Evolutionary conservation across 2,888 invertebrate genomes (phyloP).

Genomic region (Trimorus sp.): DNA sequence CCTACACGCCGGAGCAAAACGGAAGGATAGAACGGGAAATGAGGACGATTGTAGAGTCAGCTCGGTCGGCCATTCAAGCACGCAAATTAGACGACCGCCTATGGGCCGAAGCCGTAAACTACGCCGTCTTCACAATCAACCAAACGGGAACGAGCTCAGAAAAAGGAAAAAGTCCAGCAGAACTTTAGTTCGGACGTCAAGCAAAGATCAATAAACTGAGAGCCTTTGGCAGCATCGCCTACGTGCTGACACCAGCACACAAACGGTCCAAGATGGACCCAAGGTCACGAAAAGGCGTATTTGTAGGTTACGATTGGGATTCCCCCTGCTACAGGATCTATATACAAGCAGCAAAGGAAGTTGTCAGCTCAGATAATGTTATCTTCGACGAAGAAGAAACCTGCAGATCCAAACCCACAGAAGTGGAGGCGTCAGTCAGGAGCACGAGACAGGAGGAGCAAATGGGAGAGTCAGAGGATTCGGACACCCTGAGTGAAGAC

Average conservation of each 20-base stretch:
- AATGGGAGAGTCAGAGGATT: too few species aligned
- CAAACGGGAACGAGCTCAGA: conserved; percentile 30
- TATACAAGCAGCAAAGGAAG: too few species aligned
- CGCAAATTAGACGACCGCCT: background rate
- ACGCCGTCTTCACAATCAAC: conserved; percentile 19
- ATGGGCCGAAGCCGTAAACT: conserved; percentile 25
- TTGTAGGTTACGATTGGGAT: conserved; percentile 67
- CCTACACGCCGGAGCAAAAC: conserved; percentile 33
- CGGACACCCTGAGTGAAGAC: too few species aligned
- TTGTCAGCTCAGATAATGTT: too few species aligned
- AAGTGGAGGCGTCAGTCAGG: too few species aligned
- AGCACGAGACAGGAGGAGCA: too few species aligned
- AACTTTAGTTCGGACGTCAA: conserved; percentile 28
- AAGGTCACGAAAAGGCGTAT: conserved; percentile 64
- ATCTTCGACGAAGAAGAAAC: too few species aligned
- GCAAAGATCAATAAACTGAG: background rate
- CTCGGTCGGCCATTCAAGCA: conserved; percentile 14
- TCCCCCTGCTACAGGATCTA: too few species aligned
- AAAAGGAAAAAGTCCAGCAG: conserved; percentile 12
- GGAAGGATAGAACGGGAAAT: conserved; percentile 33
- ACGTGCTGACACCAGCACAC: conserved; percentile 59
- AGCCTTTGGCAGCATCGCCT: conserved; percentile 14
- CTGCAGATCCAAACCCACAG: conserved; percentile 21
- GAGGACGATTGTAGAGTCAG: conserved; percentile 29
- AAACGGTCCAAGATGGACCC: conserved; percentile 64